Evolutionary conservation across 2,888 invertebrate species (phyloP), one percentile per base, ranked within the genome.

Genomic region (Diploptera punctata): DNA sequence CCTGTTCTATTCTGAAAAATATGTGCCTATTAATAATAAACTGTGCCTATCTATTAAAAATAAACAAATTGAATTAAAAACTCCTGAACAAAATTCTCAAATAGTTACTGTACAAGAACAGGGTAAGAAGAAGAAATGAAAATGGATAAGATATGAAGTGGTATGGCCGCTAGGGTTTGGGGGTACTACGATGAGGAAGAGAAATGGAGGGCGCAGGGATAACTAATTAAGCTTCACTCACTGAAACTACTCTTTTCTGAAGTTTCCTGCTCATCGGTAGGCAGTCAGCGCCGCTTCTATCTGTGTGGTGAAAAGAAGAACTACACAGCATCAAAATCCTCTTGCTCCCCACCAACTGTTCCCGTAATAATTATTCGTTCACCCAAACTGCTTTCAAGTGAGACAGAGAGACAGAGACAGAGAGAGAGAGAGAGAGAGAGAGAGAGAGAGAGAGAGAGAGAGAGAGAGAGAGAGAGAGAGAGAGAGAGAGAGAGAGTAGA

Each of bases 171-270:
- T n/a, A 44, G 9, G 18, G 47, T 0, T n/a, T 21, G n/a, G 47
- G 18, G 65, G 2, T 9, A 44, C n/a, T n/a, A n/a, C n/a, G 47
- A 21, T 24, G 13, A 7, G n/a, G 60, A 10, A 3, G 19, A 1
- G 1, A n/a, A n/a, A n/a, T n/a, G 31, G 1, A n/a, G n/a, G n/a
- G n/a, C n/a, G 38, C 2, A 21, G 61, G 61, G 65, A n/a, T 65
- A 47, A 65, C 65, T 65, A 65, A 65, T 65, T 65, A 65, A 47
- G 65, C 65, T 26, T 65, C 65, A 26, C 47, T 65, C 44, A 18
- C 1, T n/a, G n/a, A n/a, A n/a, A n/a, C 47, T 47, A 26, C 29
- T 65, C 24, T 24, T 65, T 65, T 44, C 24, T 26, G n/a, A 24
- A 18, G 65, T 29, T 65, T 65, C 65, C 65, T 65, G 47, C 62